Conservation (phyloP, 1,140 invertebrate species). For the Brachionus calyciflorus region DNA sequence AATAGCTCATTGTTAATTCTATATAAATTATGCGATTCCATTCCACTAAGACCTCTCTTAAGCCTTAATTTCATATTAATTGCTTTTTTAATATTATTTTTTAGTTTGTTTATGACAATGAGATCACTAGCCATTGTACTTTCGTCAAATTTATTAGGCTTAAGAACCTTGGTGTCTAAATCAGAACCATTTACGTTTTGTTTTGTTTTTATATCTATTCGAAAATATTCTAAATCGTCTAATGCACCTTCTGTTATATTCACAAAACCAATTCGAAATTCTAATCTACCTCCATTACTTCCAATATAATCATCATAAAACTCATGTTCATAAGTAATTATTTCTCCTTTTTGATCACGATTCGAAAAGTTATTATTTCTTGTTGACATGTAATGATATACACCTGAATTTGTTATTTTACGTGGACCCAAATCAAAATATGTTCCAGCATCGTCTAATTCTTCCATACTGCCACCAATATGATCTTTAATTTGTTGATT, state of each 20-base stretch:
- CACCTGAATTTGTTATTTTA: slow-evolving; percentile 51
- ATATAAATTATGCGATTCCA: slow-evolving; percentile 15
- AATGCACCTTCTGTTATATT: not conserved
- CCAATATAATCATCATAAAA: slow-evolving; percentile 33
- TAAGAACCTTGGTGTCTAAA: not conserved
- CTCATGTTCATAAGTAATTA: not conserved
- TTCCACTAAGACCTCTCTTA: not conserved
- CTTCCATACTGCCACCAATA: slow-evolving; percentile 24
- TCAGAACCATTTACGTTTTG: not conserved
- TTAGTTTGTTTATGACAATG: not conserved
- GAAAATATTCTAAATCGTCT: not conserved
- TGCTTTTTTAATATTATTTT: not conserved
- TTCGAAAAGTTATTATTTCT: slow-evolving; percentile 61
- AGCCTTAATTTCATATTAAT: not conserved
- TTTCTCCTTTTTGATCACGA: slow-evolving; percentile 53
- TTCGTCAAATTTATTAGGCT: slow-evolving; percentile 18
- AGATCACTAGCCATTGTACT: slow-evolving; percentile 15
- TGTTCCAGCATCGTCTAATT: slow-evolving; percentile 58
- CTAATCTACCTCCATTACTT: slow-evolving; percentile 1
- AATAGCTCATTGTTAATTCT: slow-evolving; percentile 37
- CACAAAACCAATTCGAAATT: not conserved
- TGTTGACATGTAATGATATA: slow-evolving; percentile 58
- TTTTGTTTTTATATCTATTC: not conserved
- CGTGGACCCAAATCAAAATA: slow-evolving; percentile 57
- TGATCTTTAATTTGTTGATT: not conserved